Conservation (phyloP, 2,797 vertebrate genomes). For the Ataeniobius toweri region DNA sequence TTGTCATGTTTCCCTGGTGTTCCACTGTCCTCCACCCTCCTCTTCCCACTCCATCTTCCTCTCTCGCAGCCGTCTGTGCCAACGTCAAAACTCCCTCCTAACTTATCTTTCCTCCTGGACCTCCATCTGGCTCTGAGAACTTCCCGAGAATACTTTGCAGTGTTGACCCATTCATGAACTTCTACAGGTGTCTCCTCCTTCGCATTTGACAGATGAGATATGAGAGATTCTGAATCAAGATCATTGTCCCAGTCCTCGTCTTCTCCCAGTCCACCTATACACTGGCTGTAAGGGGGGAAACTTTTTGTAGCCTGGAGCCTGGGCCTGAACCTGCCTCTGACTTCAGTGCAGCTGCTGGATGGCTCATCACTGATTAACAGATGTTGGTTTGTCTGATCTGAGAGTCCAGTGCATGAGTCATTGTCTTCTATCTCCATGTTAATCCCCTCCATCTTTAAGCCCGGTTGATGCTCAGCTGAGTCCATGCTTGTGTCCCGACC, state of each 20-base stretch:
- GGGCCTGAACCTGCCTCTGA: constrained; percentile 51
- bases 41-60: constrained; percentile 40
- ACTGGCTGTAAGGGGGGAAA: constrained; percentile 73
- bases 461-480: constrained; percentile 16
- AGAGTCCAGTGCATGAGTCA: constrained; percentile 26
- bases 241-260: constrained; percentile 10
- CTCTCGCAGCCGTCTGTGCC: constrained; percentile 30
- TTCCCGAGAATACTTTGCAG: constrained; percentile 39
- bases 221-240: background rate
- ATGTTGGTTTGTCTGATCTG: constrained; percentile 32
- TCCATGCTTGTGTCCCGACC: constrained; percentile 36
- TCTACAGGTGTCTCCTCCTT: constrained; percentile 3
- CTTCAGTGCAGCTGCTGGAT: constrained; percentile 28
- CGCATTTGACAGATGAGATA: background rate
- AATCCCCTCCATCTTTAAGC: constrained; percentile 31
- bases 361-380: constrained; percentile 11
- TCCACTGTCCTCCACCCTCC: constrained; percentile 36
- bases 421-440: constrained; percentile 36
- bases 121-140: constrained; percentile 55
- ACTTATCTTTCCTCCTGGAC: constrained; percentile 55
- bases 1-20: background rate
- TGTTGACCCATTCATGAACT: constrained; percentile 15
- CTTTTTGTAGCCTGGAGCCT: constrained; percentile 68
- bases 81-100: constrained; percentile 51
- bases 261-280: constrained; percentile 62